phyloP scores from a whole-genome alignment of 2,888 invertebrate species.

The Therioaphis trifolii region DNA sequence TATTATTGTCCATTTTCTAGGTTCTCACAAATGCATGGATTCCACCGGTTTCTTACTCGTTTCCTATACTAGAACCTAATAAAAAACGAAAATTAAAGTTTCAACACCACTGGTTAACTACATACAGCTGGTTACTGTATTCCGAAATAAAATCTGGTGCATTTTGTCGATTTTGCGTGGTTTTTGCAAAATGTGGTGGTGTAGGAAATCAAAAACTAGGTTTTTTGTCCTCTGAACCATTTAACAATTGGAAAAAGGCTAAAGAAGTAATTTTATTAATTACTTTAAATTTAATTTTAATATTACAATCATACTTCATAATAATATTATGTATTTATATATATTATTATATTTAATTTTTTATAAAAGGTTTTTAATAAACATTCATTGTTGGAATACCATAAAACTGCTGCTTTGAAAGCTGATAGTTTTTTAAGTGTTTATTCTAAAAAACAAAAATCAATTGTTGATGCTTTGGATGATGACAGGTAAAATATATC shows the following conservation, averaged over 20 bases:
- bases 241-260: conserved; percentile 31
- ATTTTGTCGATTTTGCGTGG: not conserved
- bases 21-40: not conserved
- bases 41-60: conserved; percentile 1
- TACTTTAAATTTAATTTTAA: conserved; percentile 6
- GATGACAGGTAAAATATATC: conserved; percentile 20
- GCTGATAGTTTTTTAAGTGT: conserved; percentile 6
- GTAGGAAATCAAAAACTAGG: conserved; percentile 16
- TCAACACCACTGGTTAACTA: not conserved
- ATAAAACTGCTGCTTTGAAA: conserved; percentile 19
- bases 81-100: not conserved
- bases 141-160: not conserved
- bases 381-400: conserved; percentile 1
- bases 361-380: conserved; percentile 7
- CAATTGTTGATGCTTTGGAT: conserved; percentile 14
- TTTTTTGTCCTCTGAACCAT: not conserved
- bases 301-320: not conserved
- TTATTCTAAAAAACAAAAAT: conserved; percentile 17
- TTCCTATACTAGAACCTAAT: conserved; percentile 13
- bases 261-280: conserved; percentile 18
- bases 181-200: conserved; percentile 23
- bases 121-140: not conserved
- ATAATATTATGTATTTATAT: not conserved
- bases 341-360: not conserved
- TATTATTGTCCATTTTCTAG: no score